A percentile compares a stretch with the other conserved stretches of the same genome.
These are phyloP conservation scores for Alca torda DNA, from an alignment of 2,797 vertebrate genomes.

Conservation along the genomic window DNA sequence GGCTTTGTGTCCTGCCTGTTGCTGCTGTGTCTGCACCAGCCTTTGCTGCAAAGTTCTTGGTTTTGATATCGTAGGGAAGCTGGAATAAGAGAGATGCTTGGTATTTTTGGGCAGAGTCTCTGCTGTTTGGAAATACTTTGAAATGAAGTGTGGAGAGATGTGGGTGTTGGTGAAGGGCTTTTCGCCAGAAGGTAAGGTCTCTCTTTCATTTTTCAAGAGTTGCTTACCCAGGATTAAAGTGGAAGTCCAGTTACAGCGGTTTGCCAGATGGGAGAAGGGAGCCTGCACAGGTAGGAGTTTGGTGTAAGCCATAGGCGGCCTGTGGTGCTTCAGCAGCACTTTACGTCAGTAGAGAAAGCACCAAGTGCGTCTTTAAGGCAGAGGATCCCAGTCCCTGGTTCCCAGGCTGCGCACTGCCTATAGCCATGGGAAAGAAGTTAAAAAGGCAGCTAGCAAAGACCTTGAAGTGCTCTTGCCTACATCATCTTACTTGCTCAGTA, in stretches of 20 bases:
- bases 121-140: background rate
- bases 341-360: background rate
- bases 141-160: background rate
- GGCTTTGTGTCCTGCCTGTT: background rate
- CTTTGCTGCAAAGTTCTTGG: background rate
- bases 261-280: background rate
- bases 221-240: background rate
- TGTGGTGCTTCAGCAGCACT: background rate
- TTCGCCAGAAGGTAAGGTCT: background rate
- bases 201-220: background rate
- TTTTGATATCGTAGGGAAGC: background rate
- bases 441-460: background rate
- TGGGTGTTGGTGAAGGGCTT: background rate
- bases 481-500: background rate
- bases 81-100: background rate
- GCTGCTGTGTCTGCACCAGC: rapidly evolving
- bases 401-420: background rate
- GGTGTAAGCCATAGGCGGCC: background rate
- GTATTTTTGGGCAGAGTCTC: background rate
- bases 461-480: background rate
- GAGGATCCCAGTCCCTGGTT: background rate
- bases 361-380: background rate
- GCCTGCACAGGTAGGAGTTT: background rate
- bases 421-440: background rate
- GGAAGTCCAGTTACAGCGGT: background rate